phyloP scores from a whole-genome alignment of 2,888 invertebrate species.

The Tetropium fuscum region DNA sequence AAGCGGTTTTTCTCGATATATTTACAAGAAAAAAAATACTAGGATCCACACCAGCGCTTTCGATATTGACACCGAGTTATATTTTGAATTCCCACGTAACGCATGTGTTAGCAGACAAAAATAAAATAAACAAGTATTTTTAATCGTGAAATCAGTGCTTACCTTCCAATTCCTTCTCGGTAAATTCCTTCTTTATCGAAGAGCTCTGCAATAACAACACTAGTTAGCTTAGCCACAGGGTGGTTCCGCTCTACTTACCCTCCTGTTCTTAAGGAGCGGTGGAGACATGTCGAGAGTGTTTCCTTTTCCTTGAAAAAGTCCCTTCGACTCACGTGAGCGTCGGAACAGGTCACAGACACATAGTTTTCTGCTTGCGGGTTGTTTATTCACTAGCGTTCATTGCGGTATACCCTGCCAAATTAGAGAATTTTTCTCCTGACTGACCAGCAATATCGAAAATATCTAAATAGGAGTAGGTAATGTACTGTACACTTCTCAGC shows the following conservation, averaged over 20 bases:
- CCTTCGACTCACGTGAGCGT: neutral
- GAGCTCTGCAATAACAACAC: conserved; percentile 57
- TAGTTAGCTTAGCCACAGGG: neutral
- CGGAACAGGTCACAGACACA: conserved; percentile 22
- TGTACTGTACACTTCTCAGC: no score
- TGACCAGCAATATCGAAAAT: conserved; percentile 6
- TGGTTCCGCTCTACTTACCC: no score
- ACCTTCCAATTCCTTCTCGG: conserved; percentile 56
- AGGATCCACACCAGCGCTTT: no score
- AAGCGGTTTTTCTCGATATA: no score
- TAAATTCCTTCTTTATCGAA: conserved; percentile 56
- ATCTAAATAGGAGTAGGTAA: conserved; percentile 23
- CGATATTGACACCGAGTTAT: neutral
- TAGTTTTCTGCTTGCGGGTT: conserved; percentile 31
- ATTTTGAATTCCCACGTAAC: neutral
- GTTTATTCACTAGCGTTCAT: conserved; percentile 31
- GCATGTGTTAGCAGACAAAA: neutral
- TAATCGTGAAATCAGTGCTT: conserved; percentile 23
- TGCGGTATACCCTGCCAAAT: conserved; percentile 31
- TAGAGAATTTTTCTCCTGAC: conserved; percentile 28
- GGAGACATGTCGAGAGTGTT: conserved; percentile 12
- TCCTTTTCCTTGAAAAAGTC: neutral
- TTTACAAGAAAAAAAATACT: no score
- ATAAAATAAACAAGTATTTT: neutral
- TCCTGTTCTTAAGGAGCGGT: conserved; percentile 23